These are phyloP conservation scores for Mythimna pallens DNA, from an alignment of 2,888 invertebrate genomes.

Conservation along the genomic window DNA sequence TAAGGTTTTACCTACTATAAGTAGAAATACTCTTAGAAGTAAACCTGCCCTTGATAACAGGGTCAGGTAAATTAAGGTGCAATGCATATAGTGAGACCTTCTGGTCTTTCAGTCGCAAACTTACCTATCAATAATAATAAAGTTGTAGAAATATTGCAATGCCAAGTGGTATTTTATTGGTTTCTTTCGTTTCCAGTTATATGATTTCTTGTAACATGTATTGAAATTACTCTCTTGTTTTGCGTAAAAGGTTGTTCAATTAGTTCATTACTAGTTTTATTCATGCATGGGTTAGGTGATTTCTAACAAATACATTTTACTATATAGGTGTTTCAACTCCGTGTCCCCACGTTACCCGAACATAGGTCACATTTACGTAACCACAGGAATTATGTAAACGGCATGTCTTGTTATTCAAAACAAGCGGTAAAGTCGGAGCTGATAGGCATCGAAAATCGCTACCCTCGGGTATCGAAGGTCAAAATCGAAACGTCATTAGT, in stretches of 20 bases:
- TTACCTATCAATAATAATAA: neutral
- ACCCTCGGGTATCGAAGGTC: slow-evolving; percentile 71
- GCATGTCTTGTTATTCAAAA: slow-evolving; percentile 64
- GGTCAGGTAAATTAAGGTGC: neutral
- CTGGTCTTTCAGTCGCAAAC: neutral
- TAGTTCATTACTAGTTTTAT: slow-evolving; percentile 17
- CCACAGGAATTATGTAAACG: slow-evolving; percentile 59
- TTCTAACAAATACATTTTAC: slow-evolving; percentile 24
- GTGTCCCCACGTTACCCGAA: slow-evolving; percentile 22
- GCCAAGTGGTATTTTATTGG: slow-evolving; percentile 13
- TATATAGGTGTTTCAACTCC: slow-evolving; percentile 37
- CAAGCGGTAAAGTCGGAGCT: slow-evolving; percentile 49
- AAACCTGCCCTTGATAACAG: neutral
- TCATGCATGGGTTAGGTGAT: slow-evolving; percentile 11
- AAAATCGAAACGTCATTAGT: slow-evolving; percentile 83
- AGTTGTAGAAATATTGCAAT: slow-evolving; percentile 9
- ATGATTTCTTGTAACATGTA: slow-evolving; percentile 14
- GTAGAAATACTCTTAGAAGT: neutral
- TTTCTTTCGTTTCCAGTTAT: slow-evolving; percentile 3
- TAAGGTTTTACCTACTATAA: no score
- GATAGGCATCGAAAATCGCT: slow-evolving; percentile 64
- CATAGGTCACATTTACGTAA: slow-evolving; percentile 60
- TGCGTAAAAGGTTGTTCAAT: slow-evolving; percentile 9
- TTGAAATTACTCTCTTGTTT: slow-evolving; percentile 11
- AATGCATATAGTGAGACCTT: neutral